Percentiles rank a stretch among this genome's conserved stretches.
Conservation (phyloP, 2,113 vertebrate genomes). For the Xenopus borealis region DNA sequence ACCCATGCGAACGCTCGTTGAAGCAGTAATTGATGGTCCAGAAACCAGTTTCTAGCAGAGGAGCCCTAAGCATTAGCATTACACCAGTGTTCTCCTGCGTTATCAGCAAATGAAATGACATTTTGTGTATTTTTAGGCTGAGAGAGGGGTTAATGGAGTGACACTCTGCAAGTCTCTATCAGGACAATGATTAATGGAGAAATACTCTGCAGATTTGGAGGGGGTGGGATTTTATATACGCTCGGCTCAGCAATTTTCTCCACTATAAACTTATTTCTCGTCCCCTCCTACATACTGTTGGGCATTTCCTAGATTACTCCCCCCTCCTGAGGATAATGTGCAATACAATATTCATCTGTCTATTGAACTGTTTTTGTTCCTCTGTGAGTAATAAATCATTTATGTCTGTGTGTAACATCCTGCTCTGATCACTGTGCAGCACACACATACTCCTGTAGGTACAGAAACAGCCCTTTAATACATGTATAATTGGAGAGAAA, state of each 20-base stretch:
- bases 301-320: slow-evolving; percentile 20
- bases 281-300: slow-evolving; percentile 16
- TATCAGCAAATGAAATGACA: not conserved
- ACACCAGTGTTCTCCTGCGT: too few relatives aligned
- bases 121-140: not conserved
- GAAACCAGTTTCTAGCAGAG: too few relatives aligned
- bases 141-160: not conserved
- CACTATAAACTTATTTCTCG: slow-evolving; percentile 2
- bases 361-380: slow-evolving; percentile 38
- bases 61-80: too few relatives aligned
- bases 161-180: not conserved
- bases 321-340: slow-evolving; percentile 26
- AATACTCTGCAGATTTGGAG: not conserved
- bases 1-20: too few relatives aligned
- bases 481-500: too few relatives aligned
- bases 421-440: slow-evolving; percentile 6
- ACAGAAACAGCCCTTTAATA: not conserved
- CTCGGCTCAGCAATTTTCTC: slow-evolving; percentile 15
- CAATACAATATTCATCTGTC: slow-evolving; percentile 45
- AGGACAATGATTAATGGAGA: not conserved
- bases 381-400: slow-evolving; percentile 40
- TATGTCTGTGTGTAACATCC: slow-evolving; percentile 35
- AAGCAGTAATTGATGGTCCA: too few relatives aligned
- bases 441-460: not conserved
- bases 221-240: not conserved